Conservation (phyloP, 2,888 invertebrate species). For the Agapostemon virescens region DNA sequence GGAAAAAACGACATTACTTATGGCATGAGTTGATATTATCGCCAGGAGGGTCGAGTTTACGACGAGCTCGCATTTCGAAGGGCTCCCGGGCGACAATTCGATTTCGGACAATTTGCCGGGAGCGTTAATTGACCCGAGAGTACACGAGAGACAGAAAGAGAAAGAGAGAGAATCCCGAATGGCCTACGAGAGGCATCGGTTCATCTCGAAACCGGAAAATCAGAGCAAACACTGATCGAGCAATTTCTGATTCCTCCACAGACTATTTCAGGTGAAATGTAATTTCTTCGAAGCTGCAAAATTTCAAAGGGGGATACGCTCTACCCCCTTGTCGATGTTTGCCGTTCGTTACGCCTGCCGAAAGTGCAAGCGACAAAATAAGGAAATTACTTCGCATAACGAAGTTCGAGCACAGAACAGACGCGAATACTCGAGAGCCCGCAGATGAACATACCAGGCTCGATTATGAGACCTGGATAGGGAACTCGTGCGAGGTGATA, state of each 20-base stretch:
- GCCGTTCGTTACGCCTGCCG: constrained; percentile 46
- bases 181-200: constrained; percentile 22
- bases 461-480: constrained; percentile 23
- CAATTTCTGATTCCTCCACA: constrained; percentile 61
- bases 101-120: constrained; percentile 69
- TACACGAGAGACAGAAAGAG: background rate
- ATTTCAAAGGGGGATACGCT: background rate
- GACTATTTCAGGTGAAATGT: constrained; percentile 25
- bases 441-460: constrained; percentile 11
- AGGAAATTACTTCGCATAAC: constrained; percentile 42
- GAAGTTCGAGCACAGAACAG: constrained; percentile 35
- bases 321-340: constrained; percentile 27
- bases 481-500: constrained; percentile 5
- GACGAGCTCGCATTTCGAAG: constrained; percentile 2
- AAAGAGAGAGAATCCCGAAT: background rate
- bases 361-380: constrained; percentile 42
- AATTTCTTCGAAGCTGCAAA: constrained; percentile 54
- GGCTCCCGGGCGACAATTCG: constrained; percentile 63
- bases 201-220: constrained; percentile 53
- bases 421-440: constrained; percentile 8
- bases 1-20: background rate
- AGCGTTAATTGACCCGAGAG: constrained; percentile 68
- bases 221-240: constrained; percentile 67
- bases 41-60: constrained; percentile 25
- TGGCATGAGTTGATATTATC: constrained; percentile 11